phyloP scores from a whole-genome alignment of 2,888 invertebrate genomes.

The Epiperipatus broadwayi region DNA sequence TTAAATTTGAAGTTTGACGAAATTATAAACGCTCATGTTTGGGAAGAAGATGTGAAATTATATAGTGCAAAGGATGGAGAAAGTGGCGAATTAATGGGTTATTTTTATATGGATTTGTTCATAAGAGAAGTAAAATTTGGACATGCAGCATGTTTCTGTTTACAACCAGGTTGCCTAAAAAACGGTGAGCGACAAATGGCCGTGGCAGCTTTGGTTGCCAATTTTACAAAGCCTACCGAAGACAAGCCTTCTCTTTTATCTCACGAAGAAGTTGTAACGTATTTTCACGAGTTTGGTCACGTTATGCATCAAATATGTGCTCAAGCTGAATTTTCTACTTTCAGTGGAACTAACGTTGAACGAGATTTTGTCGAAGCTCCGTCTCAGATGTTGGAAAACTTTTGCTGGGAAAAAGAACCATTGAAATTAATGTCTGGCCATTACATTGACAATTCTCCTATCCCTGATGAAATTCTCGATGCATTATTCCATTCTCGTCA shows the following conservation, averaged over 20 bases:
- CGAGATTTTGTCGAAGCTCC: constrained; percentile 30
- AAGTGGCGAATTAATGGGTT: constrained; percentile 28
- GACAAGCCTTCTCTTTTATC: constrained; percentile 32
- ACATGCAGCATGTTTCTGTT: constrained; percentile 32
- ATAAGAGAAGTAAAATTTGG: constrained; percentile 35
- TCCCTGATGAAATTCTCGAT: constrained; percentile 30
- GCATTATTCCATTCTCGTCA: constrained; percentile 28
- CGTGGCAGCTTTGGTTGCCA: constrained; percentile 34
- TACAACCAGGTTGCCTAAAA: constrained; percentile 20
- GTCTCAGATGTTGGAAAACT: constrained; percentile 31
- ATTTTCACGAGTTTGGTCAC: constrained; percentile 31
- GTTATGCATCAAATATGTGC: constrained; percentile 31
- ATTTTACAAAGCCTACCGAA: constrained; percentile 32
- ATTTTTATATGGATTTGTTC: constrained; percentile 33
- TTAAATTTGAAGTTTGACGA: not conserved
- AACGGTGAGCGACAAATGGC: constrained; percentile 27
- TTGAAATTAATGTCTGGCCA: constrained; percentile 26
- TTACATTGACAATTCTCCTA: constrained; percentile 22
- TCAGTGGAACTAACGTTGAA: constrained; percentile 30
- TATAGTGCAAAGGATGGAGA: constrained; percentile 29
- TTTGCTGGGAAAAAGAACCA: constrained; percentile 28
- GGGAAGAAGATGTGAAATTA: constrained; percentile 33
- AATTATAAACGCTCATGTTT: constrained; percentile 26
- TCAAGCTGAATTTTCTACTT: too few relatives aligned
- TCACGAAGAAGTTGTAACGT: constrained; percentile 30